A percentile compares a stretch with the other conserved stretches of the same genome.
Conservation (phyloP, 2,113 vertebrate genomes). For the Hiodon alosoides region DNA sequence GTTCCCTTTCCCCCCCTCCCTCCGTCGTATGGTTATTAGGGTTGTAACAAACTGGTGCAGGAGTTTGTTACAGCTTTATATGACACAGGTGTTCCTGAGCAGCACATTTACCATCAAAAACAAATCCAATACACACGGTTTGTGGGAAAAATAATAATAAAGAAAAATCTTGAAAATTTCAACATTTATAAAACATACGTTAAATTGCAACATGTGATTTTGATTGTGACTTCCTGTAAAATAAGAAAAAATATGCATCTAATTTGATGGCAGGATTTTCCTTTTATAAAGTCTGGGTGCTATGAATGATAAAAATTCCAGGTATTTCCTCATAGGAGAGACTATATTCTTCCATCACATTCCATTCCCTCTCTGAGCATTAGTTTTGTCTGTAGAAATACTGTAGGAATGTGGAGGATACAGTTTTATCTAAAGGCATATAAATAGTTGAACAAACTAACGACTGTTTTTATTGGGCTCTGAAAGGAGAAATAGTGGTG, state of each 20-base stretch:
- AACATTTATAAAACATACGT: not conserved
- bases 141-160: slow-evolving; percentile 5
- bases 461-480: slow-evolving; percentile 7
- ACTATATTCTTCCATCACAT: not conserved
- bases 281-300: slow-evolving; percentile 4
- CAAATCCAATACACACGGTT: slow-evolving; percentile 10
- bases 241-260: slow-evolving; percentile 22
- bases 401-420: not conserved
- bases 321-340: slow-evolving; percentile 22
- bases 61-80: slow-evolving; percentile 83
- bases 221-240: slow-evolving; percentile 9
- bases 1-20: slow-evolving; percentile 71
- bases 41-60: slow-evolving; percentile 74
- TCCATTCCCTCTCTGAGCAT: not conserved
- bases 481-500: not conserved
- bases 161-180: not conserved
- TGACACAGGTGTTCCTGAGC: slow-evolving; percentile 69
- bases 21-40: slow-evolving; percentile 83
- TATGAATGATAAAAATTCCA: slow-evolving; percentile 11
- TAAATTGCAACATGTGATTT: slow-evolving; percentile 11
- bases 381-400: not conserved
- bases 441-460: not conserved
- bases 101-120: slow-evolving; percentile 25
- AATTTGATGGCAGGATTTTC: slow-evolving; percentile 20
- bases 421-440: not conserved